Evolutionary conservation across 2,113 vertebrate genomes (phyloP).

Genomic region (Neodon shergylaensis): DNA sequence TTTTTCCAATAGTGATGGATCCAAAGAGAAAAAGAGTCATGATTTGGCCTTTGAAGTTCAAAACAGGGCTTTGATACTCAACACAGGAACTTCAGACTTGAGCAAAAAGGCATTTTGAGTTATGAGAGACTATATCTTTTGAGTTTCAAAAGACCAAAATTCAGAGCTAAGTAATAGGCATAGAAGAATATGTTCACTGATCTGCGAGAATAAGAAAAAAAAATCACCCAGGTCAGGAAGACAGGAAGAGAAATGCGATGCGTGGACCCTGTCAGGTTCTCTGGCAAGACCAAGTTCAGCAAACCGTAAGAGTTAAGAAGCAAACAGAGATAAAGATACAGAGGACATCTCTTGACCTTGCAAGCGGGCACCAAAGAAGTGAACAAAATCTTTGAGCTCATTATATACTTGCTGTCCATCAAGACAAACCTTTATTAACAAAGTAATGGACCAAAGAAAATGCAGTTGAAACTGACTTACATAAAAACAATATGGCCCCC

Average conservation of each 20-base stretch:
- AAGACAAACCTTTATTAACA: constrained; percentile 3
- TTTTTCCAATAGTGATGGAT: neutral
- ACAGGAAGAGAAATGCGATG: neutral
- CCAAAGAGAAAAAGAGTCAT: constrained; percentile 38
- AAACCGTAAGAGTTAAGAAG: neutral
- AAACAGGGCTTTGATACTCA: constrained; percentile 62
- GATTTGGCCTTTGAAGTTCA: constrained; percentile 52
- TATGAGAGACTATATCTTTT: constrained; percentile 20
- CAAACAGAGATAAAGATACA: neutral
- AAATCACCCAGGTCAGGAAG: neutral
- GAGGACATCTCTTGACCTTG: neutral
- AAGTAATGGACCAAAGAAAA: neutral
- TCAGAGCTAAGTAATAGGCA: constrained; percentile 30
- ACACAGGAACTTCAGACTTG: constrained; percentile 4
- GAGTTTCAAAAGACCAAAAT: constrained; percentile 64
- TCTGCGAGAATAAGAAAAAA: constrained; percentile 31
- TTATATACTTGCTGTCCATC: neutral
- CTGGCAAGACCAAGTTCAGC: neutral
- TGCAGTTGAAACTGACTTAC: neutral
- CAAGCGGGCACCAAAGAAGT: neutral
- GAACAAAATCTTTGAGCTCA: neutral
- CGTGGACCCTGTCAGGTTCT: neutral
- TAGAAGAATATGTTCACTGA: constrained; percentile 15
- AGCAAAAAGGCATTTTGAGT: constrained; percentile 55
- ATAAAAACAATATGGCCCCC: neutral